These are phyloP conservation scores for Rhamphomyia laevipes DNA, from an alignment of 2,888 invertebrate species.

Conservation along the genomic window DNA sequence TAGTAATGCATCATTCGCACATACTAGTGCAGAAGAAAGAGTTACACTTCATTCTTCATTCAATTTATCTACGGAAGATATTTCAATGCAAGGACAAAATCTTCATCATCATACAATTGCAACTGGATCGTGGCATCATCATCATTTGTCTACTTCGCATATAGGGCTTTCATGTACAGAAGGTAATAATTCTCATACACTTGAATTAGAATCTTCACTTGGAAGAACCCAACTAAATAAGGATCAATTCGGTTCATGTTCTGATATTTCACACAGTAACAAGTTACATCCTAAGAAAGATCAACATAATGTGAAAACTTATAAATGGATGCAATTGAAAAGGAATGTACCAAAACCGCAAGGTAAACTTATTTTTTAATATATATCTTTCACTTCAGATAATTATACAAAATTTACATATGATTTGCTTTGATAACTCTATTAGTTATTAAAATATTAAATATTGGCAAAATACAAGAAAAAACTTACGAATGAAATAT, in stretches of 20 bases:
- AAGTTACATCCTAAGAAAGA: conserved; percentile 3
- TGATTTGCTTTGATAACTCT: too few species aligned
- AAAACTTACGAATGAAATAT: too few species aligned
- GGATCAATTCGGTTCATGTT: neutral
- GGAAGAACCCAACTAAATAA: neutral
- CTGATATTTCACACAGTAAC: neutral
- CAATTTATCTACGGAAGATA: conserved; percentile 28
- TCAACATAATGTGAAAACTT: conserved; percentile 68
- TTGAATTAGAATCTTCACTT: too few species aligned
- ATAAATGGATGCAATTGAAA: conserved; percentile 99
- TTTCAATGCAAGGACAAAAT: neutral
- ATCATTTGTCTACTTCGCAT: too few species aligned
- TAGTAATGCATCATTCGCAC: neutral
- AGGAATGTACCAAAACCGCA: conserved; percentile 89
- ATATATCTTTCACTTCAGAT: too few species aligned
- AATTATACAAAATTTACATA: too few species aligned
- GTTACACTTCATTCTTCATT: conserved; percentile 39
- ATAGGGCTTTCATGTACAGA: too few species aligned
- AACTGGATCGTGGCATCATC: conserved; percentile 13
- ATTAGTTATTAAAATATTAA: too few species aligned
- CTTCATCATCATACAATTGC: conserved; percentile 5
- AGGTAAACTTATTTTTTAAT: conserved; percentile 57
- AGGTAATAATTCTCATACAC: too few species aligned
- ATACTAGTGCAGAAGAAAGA: conserved; percentile 23
- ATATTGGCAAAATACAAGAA: too few species aligned